Evolutionary conservation across 1,140 invertebrate genomes (phyloP).

Genomic region (Drosophila nigromelanica): DNA sequence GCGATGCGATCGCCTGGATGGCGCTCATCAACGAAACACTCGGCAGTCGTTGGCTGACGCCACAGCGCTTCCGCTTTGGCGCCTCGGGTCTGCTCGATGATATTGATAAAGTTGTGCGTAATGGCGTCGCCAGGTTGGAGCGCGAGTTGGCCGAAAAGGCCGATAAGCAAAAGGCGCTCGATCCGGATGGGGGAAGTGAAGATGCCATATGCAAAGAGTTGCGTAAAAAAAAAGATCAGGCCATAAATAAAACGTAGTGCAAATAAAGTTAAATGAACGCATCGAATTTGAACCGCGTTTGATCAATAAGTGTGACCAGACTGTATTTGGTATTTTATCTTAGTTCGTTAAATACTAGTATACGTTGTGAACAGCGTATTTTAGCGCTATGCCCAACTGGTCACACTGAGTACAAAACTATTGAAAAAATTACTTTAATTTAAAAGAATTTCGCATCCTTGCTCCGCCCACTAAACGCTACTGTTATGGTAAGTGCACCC

Average conservation of each 20-base stretch:
- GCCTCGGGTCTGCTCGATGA: constrained; percentile 94
- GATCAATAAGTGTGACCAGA: constrained; percentile 8
- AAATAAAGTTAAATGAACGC: background rate
- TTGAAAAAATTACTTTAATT: constrained; percentile 48
- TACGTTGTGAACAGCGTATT: background rate
- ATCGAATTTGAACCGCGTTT: background rate
- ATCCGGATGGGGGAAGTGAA: background rate
- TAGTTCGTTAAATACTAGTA: constrained; percentile 1
- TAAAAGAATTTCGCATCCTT: constrained; percentile 48
- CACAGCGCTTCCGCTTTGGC: constrained; percentile 95
- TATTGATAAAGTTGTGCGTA: constrained; percentile 85
- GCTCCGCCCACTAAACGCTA: constrained; percentile 42
- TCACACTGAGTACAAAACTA: constrained; percentile 45
- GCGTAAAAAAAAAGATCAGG: constrained; percentile 13
- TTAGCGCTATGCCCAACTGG: constrained; percentile 1
- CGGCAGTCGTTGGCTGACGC: constrained; percentile 93
- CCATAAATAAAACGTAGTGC: background rate
- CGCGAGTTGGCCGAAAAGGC: constrained; percentile 33
- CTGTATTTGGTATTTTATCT: background rate
- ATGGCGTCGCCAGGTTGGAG: constrained; percentile 53
- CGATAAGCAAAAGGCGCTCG: background rate
- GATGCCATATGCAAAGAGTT: constrained; percentile 29
- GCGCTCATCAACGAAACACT: constrained; percentile 93
- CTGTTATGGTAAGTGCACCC: constrained; percentile 67
- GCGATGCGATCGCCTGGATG: constrained; percentile 95